Percentiles rank a stretch among this genome's conserved stretches.
These are phyloP conservation scores for Penelope pileata DNA, from an alignment of 2,113 vertebrate species.

Conservation along the genomic window DNA sequence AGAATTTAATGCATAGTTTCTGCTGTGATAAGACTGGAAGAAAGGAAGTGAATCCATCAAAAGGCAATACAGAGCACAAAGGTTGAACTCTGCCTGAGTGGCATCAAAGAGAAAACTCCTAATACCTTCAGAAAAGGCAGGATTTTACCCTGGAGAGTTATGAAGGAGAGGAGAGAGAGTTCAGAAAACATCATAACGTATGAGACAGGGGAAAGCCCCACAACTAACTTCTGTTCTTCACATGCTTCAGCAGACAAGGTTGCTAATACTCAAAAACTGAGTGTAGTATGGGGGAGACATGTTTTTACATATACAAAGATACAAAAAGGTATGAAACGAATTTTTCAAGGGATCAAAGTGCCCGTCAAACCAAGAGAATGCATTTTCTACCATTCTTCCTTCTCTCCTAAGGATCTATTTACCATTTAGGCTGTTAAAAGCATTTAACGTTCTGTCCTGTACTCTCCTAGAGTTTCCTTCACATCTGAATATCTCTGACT, in stretches of 20 bases:
- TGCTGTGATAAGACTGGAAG: background rate
- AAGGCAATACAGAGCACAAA: background rate
- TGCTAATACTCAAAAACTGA: background rate
- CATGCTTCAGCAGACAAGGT: background rate
- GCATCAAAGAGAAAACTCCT: background rate
- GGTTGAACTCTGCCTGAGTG: background rate
- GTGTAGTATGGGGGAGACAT: accelerated
- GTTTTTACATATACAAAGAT: background rate
- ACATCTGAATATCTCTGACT: background rate
- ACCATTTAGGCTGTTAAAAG: background rate
- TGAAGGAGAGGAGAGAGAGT: background rate
- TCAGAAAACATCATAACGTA: background rate
- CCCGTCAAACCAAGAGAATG: background rate
- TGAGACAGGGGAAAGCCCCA: background rate
- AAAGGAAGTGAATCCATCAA: background rate
- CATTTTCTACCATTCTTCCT: background rate
- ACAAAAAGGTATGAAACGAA: accelerated
- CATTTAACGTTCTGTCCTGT: background rate
- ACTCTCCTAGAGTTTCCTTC: background rate
- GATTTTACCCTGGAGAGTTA: background rate
- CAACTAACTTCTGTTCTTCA: background rate
- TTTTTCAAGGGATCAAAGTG: background rate
- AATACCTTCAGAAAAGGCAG: background rate
- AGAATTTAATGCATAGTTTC: background rate
- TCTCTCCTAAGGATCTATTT: background rate